Evolutionary conservation across 2,113 vertebrate genomes (phyloP), one percentile per base, ranked within the genome.

Genomic region (Neoarius graeffei): DNA sequence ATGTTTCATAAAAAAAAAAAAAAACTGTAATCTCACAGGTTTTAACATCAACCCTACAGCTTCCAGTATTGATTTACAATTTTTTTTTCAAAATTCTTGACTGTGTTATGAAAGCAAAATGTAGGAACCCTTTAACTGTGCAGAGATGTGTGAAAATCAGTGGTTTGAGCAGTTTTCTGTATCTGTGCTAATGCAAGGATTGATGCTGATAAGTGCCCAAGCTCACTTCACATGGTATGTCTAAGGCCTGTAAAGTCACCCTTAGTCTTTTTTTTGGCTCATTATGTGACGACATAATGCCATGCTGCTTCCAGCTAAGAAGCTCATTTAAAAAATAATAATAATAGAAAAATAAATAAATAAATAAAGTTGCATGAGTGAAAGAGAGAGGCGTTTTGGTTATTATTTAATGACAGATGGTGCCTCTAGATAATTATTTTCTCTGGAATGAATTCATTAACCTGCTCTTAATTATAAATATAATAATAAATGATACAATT

Each of bases 391-490:
- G 77, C 62, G 50, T 60, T 86, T 14, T 10, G 74, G 35, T 83
- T 88, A 84, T 89, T 91, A 90, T 90, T 92, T 90, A 57, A 52
- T 59, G 64, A 81, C 27, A 77, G 30, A 85, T 92, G 89, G 91
- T 66, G 90, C 88, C 88, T 90, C 13, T 8, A 91, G 81, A 88
- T 83, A 35, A 91, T 81, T 76, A 80, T 90, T 90, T 89, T 87
- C 91, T 93, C 48, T 85, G 86, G 85, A 87, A 89, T 91, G 35
- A 84, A 89, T 85, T 74, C 88, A 88, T 91, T 84, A 90, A 84
- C 73, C 87, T 42, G 81, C 25, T 59, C 84, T 85, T 92, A 88
- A 90, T 90, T 59, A 57, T 71, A 56, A 62, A 83, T 42, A 42
- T 42, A 76, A 25, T 11, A 67, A 67, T 88, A 77, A 67, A 88